These are phyloP conservation scores for Melanotaenia parkinsoni DNA, from an alignment of 2,797 vertebrate genomes.

Conservation along the genomic window DNA sequence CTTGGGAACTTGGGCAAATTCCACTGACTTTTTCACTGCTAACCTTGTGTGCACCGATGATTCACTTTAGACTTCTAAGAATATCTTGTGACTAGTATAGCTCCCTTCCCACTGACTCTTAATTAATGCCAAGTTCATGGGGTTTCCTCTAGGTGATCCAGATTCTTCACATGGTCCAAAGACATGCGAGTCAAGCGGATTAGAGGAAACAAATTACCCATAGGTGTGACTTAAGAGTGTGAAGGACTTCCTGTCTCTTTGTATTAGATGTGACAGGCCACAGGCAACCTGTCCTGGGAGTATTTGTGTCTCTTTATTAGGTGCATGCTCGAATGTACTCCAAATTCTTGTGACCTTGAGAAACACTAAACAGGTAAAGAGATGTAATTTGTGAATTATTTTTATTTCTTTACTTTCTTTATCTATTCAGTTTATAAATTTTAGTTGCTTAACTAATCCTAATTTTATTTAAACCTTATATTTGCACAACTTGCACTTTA, in stretches of 20 bases:
- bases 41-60: slow-evolving; percentile 39
- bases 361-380: not conserved
- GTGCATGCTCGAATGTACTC: slow-evolving; percentile 6
- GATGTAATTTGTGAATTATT: not conserved
- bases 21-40: slow-evolving; percentile 50
- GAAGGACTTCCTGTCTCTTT: slow-evolving; percentile 21
- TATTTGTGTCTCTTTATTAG: slow-evolving; percentile 18
- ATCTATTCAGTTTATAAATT: not conserved
- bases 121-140: slow-evolving; percentile 25
- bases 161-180: slow-evolving; percentile 13
- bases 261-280: slow-evolving; percentile 24
- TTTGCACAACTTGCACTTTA: no score
- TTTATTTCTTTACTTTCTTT: not conserved
- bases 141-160: slow-evolving; percentile 24
- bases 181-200: slow-evolving; percentile 17
- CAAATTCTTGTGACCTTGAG: slow-evolving; percentile 14
- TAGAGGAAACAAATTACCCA: slow-evolving; percentile 19
- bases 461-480: no score
- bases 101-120: slow-evolving; percentile 22
- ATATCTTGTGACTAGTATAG: slow-evolving; percentile 29
- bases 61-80: slow-evolving; percentile 33
- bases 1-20: slow-evolving; percentile 43
- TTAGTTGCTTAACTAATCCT: not conserved
- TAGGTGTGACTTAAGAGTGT: slow-evolving; percentile 14
- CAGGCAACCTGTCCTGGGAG: slow-evolving; percentile 9